Evolutionary conservation across 92 coral and sea anemone species (phyloP).

Genomic region (Pocillopora meandrina): DNA sequence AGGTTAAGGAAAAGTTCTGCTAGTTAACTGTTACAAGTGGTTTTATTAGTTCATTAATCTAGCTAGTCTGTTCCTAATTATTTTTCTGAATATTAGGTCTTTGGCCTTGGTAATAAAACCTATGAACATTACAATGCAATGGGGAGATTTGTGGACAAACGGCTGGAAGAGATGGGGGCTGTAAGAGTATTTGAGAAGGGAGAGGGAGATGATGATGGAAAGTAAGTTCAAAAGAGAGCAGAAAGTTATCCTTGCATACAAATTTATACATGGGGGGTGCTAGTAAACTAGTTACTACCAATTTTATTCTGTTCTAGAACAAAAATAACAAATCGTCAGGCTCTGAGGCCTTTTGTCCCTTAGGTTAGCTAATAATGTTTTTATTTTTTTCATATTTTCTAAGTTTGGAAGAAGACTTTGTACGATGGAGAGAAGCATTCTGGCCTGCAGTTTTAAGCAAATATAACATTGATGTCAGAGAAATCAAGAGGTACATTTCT

Average conservation of each 20-base stretch:
- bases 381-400: background rate
- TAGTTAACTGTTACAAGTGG: too few species aligned
- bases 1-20: too few species aligned
- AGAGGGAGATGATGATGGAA: slow-evolving; percentile 98
- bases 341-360: background rate
- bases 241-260: too few species aligned
- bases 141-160: slow-evolving; percentile 92
- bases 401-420: slow-evolving; percentile 97
- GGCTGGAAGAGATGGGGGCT: slow-evolving; percentile 88
- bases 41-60: background rate
- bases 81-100: slow-evolving; percentile 60
- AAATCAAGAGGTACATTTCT: slow-evolving; percentile 70
- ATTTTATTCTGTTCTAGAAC: too few species aligned
- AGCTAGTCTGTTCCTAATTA: background rate
- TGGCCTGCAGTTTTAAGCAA: slow-evolving; percentile 92
- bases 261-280: too few species aligned
- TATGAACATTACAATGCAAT: slow-evolving; percentile 96
- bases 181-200: slow-evolving; percentile 84
- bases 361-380: background rate
- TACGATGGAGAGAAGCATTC: slow-evolving; percentile 92
- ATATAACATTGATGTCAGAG: slow-evolving; percentile 76
- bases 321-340: too few species aligned
- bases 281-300: too few species aligned
- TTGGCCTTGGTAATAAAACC: slow-evolving; percentile 94
- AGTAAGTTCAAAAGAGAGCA: slow-evolving; percentile 62